A percentile compares a stretch with the other conserved stretches of the same genome.
These are phyloP conservation scores for Carassius gibelio DNA, from an alignment of 2,113 vertebrate genomes.

Conservation along the genomic window DNA sequence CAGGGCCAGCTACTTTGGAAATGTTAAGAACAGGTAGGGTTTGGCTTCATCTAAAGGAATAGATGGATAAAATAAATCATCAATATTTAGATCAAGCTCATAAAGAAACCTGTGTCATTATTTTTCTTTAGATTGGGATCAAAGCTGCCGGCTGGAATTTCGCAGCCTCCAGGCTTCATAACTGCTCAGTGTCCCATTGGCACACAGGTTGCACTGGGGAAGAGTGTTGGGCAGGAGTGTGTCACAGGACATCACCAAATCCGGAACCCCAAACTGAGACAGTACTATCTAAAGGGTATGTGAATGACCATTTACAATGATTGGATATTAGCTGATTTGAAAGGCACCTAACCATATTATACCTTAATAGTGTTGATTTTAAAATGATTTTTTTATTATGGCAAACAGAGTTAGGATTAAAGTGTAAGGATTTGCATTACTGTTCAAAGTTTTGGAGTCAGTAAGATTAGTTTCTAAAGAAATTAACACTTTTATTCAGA, in stretches of 20 bases:
- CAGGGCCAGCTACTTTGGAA: conserved; percentile 76
- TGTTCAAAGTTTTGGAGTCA: too few relatives aligned
- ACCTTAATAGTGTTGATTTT: too few relatives aligned
- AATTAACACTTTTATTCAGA: too few relatives aligned
- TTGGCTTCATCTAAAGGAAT: background rate
- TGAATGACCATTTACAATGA: background rate
- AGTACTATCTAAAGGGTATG: conserved; percentile 79
- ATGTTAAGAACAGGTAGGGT: conserved; percentile 76
- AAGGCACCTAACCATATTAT: too few relatives aligned
- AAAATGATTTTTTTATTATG: too few relatives aligned
- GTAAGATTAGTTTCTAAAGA: too few relatives aligned
- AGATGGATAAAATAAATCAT: background rate
- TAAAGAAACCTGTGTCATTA: background rate
- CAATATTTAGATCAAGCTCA: background rate
- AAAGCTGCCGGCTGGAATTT: conserved; percentile 70
- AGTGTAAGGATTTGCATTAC: too few relatives aligned
- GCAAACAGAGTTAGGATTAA: too few relatives aligned
- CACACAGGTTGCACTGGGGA: conserved; percentile 40
- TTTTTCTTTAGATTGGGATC: conserved; percentile 71
- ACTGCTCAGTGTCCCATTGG: conserved; percentile 60
- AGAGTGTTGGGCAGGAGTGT: conserved; percentile 51
- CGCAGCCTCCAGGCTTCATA: conserved; percentile 70
- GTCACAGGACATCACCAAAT: conserved; percentile 68
- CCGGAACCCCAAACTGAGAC: conserved; percentile 77
- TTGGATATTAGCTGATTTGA: background rate